Percentiles rank a stretch among this genome's conserved stretches.
These are phyloP conservation scores for Forficula auricularia DNA, from an alignment of 1,140 invertebrate genomes.

Conservation along the genomic window DNA sequence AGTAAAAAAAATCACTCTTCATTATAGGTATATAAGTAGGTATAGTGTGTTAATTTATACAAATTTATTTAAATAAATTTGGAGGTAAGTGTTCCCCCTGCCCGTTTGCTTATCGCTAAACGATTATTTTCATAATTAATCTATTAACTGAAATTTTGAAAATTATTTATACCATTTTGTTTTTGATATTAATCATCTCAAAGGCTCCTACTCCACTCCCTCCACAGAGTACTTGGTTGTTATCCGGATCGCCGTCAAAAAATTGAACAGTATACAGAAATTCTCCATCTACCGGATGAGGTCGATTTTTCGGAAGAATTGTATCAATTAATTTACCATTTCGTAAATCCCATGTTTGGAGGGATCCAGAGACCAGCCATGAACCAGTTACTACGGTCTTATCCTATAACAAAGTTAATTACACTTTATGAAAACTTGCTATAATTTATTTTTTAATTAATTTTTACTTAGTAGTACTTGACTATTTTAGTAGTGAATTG, in stretches of 20 bases:
- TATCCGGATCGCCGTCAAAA: conserved; percentile 20
- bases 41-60: too few species aligned
- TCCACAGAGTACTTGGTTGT: conserved; percentile 17
- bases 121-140: too few species aligned
- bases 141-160: neutral
- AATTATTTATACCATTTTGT: conserved; percentile 16
- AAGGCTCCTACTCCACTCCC: conserved; percentile 20
- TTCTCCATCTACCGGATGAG: conserved; percentile 19
- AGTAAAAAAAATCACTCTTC: too few species aligned
- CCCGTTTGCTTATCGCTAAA: too few species aligned
- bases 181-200: conserved; percentile 21
- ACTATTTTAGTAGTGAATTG: too few species aligned
- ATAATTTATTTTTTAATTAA: neutral
- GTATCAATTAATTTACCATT: conserved; percentile 21
- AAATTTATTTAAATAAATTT: too few species aligned
- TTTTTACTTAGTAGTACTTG: too few species aligned
- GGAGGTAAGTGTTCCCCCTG: too few species aligned
- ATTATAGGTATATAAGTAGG: too few species aligned
- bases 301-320: conserved; percentile 19
- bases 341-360: conserved; percentile 23
- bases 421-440: neutral
- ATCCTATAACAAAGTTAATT: conserved; percentile 14
- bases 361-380: conserved; percentile 19
- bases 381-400: conserved; percentile 21
- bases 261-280: conserved; percentile 22